Conservation (phyloP, 2,888 invertebrate species). For the Callosobruchus maculatus region DNA sequence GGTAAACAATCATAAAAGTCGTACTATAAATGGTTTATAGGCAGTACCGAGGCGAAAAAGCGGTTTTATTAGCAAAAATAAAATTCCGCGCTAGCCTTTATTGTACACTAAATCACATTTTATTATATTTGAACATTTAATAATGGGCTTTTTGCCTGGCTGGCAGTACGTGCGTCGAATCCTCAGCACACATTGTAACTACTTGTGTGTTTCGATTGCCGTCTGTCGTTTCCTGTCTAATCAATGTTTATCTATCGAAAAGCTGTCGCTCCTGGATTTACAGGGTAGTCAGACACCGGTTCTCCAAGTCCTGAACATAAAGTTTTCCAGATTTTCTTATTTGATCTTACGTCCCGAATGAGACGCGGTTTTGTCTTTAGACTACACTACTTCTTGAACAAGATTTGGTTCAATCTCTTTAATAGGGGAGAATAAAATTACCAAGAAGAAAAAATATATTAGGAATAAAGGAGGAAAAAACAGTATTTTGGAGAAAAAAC, state of each 20-base stretch:
- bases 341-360: too few species aligned
- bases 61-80: slow-evolving; percentile 9
- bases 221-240: neutral
- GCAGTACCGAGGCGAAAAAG: neutral
- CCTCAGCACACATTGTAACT: neutral
- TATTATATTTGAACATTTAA: slow-evolving; percentile 27
- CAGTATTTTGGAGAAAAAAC: too few species aligned
- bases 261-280: neutral
- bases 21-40: slow-evolving; percentile 13
- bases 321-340: too few species aligned
- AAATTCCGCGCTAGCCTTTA: slow-evolving; percentile 23
- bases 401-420: too few species aligned
- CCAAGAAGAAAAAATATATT: too few species aligned
- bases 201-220: neutral
- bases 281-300: neutral
- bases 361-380: too few species aligned
- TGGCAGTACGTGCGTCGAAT: neutral
- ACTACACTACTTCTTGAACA: too few species aligned
- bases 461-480: too few species aligned
- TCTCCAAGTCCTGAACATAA: too few species aligned
- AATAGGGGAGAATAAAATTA: too few species aligned
- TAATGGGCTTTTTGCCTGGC: slow-evolving; percentile 8
- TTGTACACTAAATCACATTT: slow-evolving; percentile 27
- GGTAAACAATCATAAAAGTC: slow-evolving; percentile 24
- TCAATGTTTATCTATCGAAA: neutral